Evolutionary conservation across 2,113 vertebrate species (phyloP).

Genomic region (Tragelaphus imberbis): DNA sequence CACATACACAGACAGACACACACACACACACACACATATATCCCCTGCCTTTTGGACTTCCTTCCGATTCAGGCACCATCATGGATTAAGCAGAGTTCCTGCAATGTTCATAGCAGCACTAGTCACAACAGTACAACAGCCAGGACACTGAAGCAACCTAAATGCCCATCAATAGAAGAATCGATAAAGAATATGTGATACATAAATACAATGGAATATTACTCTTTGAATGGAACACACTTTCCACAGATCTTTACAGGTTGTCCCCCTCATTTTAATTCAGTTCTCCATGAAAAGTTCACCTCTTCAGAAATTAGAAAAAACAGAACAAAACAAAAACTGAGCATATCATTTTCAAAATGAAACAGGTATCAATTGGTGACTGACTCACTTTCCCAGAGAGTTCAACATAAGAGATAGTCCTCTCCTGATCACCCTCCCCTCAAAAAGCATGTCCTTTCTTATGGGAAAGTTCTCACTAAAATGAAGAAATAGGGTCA

Average conservation of each 20-base stretch:
- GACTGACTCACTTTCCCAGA: neutral
- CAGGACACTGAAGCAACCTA: neutral
- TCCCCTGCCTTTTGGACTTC: neutral
- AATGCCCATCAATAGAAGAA: neutral
- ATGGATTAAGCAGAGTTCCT: neutral
- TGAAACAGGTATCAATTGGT: neutral
- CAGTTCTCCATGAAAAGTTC: neutral
- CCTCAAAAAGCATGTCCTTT: neutral
- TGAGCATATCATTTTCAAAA: neutral
- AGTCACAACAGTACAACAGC: neutral
- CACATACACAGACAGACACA: fast-evolving
- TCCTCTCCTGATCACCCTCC: neutral
- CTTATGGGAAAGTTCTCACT: neutral
- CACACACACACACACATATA: neutral
- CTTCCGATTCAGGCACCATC: neutral
- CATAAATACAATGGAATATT: neutral
- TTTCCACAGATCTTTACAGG: neutral
- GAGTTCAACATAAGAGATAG: neutral
- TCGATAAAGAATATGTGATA: neutral
- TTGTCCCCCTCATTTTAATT: neutral
- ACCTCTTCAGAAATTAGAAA: neutral
- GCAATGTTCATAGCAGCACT: neutral
- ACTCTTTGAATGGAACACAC: neutral
- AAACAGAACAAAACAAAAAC: neutral
- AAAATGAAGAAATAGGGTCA: neutral